phyloP scores from a whole-genome alignment of 2,797 vertebrate genomes.

The Carapus acus region DNA sequence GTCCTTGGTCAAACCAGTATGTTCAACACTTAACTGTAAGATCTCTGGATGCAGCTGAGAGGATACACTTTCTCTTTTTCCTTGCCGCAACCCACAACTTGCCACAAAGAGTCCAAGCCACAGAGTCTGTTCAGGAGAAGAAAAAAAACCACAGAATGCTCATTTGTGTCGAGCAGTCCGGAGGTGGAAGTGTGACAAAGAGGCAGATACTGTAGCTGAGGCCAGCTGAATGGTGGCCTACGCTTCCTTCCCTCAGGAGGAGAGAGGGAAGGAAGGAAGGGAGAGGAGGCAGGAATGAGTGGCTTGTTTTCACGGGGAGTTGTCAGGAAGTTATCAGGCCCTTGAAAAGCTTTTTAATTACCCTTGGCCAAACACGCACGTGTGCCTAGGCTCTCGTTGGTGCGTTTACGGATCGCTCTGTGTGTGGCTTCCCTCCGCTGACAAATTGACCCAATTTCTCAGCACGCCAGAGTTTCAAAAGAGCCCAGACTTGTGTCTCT shows the following conservation, averaged over 20 bases:
- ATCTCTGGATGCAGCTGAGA: no score
- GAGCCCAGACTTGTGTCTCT: background rate
- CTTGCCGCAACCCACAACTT: no score
- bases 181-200: no score
- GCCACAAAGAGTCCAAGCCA: no score
- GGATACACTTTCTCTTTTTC: no score
- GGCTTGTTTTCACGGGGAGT: constrained; percentile 58
- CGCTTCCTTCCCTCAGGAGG: no score
- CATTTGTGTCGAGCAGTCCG: constrained; percentile 6
- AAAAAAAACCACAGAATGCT: constrained; percentile 13
- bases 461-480: constrained; percentile 1
- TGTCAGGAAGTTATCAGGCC: constrained; percentile 65
- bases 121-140: no score
- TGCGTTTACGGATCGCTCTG: constrained; percentile 13
- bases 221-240: no score
- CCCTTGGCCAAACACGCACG: constrained; percentile 34
- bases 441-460: background rate
- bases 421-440: constrained; percentile 1
- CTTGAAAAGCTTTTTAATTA: constrained; percentile 66
- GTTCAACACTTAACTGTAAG: no score
- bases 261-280: constrained; percentile 4
- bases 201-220: constrained; percentile 1
- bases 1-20: constrained; percentile 2
- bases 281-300: constrained; percentile 6
- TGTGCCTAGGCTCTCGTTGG: background rate